Evolutionary conservation across 2,888 invertebrate species (phyloP), one percentile per base, ranked within the genome.

Genomic region (Phorcus lineatus): DNA sequence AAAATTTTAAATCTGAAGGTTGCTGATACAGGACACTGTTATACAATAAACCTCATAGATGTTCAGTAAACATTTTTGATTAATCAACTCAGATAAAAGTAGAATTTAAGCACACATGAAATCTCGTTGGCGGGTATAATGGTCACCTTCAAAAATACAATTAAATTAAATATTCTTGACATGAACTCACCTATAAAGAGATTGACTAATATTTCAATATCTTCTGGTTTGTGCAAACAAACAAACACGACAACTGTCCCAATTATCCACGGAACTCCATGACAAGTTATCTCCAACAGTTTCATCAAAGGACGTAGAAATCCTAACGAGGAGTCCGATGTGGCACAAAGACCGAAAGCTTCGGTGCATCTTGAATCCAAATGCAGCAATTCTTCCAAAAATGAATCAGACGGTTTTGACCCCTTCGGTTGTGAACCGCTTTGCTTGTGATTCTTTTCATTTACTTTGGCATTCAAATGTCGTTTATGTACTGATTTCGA

Each of bases 231-330:
- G 90, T 96, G 95, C 36, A 96, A 94, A 57, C 97, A 92, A 96
- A 96, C 96, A 84, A 97, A 95, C 84, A 96, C 96, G 4, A 95
- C 95, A 31, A 97, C 93, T 95, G 96, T 96, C 31, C 95, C 95
- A 7, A 95, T 95, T 76, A 98, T 93, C 98, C 98, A 98, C 4
- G 96, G 95, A 75, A 98, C 95, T 11, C 98, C 98, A 94, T 98
- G 97, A 90, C 98, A 97, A 7, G 97, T 96, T 86, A 96, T 94
- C 93, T 95, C 95, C n/a, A 95, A 88, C 13, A 92, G 80, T 89
- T 94, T 94, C 91, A 95, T 94, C 83, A 94, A 91, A 0, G 93
- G 91, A 84, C 93, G 92, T 24, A 90, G 57, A 47, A 81, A 28
- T 28, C 89, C 88, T 66, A 88, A 77, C 0, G 84, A 57, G 0